Evolutionary conservation across 2,113 vertebrate species (phyloP), one percentile per base, ranked within the genome.

Genomic region (Scytalopus superciliaris): DNA sequence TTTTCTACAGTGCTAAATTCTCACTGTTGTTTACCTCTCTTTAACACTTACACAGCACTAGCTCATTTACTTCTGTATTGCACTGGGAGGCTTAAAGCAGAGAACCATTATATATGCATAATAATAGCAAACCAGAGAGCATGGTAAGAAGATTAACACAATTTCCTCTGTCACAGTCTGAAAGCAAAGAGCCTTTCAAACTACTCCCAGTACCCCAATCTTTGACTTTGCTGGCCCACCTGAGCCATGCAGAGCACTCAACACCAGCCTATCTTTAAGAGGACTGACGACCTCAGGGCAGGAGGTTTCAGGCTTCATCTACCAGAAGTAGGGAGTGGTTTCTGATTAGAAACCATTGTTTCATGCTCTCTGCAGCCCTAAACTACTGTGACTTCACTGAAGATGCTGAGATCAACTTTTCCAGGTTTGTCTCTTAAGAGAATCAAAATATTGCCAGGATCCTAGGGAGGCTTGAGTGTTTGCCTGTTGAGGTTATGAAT

Each of bases 271-370:
- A 40, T 19, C 8, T 14, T n/a, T 63, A 31, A 62, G 39, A 67
- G 10, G 25, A 66, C 13, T 0, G 0, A 10, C 0, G 0, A 3
- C 37, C 4, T 44, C 8, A 39, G 25, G 57, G 7, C 28, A 73
- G 66, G 30, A 52, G 8, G 4, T 33, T 56, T 87, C 57, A 73
- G 45, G 24, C 37, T 87, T 72, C 25, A 64, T 40, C 44, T 18
- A 39, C 5, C 22, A 68, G 8, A 84, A 5, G 4, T 4, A 68
- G 11, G 25, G 35, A 57, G 39, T 17, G 33, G n/a, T 14, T 62
- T 37, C 24, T 89, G 11, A 8, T 12, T 60, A 53, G 27, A 78
- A 91, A 66, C 3, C 6, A 44, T 44, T 45, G 31, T 56, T 89
- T 47, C 9, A 39, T 27, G 9, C 8, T 67, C n/a, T 66, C 35